Conservation (phyloP, 1,140 invertebrate genomes). For the Prorops nasuta region DNA sequence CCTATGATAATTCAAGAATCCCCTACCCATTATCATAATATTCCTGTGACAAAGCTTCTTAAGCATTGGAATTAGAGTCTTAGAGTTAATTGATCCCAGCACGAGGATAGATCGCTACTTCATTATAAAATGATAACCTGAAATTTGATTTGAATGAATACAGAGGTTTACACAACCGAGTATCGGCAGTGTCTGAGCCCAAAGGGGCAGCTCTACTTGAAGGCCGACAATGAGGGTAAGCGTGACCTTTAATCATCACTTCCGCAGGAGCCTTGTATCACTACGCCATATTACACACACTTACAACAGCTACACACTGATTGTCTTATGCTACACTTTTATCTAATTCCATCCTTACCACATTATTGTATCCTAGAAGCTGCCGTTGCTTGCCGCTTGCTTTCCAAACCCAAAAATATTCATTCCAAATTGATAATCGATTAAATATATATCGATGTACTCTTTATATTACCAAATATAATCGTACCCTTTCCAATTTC, state of each 20-base stretch:
- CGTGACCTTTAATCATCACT: slow-evolving; percentile 53
- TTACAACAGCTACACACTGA: slow-evolving; percentile 14
- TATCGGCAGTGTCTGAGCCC: slow-evolving; percentile 68
- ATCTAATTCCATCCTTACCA: slow-evolving; percentile 25
- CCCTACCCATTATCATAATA: too few species aligned
- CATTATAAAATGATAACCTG: slow-evolving; percentile 33
- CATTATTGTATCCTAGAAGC: slow-evolving; percentile 33
- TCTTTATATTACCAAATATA: slow-evolving; percentile 2
- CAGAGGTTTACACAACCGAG: slow-evolving; percentile 63
- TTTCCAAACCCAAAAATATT: slow-evolving; percentile 34
- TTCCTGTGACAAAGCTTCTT: too few species aligned
- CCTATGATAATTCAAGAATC: too few species aligned
- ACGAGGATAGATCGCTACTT: slow-evolving; percentile 18
- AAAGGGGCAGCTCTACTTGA: slow-evolving; percentile 76
- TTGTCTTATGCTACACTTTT: slow-evolving; percentile 28
- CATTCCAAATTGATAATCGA: too few species aligned
- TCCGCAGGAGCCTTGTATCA: slow-evolving; percentile 47
- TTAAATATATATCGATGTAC: neutral
- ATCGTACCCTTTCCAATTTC: too few species aligned
- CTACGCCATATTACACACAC: slow-evolving; percentile 26
- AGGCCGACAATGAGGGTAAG: slow-evolving; percentile 79
- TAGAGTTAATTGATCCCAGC: too few species aligned
- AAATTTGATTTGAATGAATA: slow-evolving; percentile 55
- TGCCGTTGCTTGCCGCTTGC: slow-evolving; percentile 48
- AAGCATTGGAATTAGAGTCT: too few species aligned